Base-by-base conservation (phyloP, 1,140 invertebrate species). In the Globodera rostochiensis region DNA sequence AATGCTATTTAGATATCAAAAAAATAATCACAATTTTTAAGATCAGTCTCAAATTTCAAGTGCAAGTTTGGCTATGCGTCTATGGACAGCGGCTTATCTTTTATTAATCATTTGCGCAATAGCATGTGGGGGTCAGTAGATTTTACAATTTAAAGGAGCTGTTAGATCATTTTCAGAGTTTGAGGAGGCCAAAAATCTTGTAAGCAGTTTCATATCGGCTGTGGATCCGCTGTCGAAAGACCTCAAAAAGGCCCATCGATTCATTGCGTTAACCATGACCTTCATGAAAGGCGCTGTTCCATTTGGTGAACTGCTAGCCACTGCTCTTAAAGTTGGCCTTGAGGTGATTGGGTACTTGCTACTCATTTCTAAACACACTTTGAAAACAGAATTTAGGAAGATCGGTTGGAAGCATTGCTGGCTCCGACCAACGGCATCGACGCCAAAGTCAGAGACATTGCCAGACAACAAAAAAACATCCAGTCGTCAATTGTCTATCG, bases 161-260 rank as follows among this genome's bases (percentile, higher is more conserved):
- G n/a, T 4, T 21, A 6, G 15, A 69, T 21, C 1, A 36, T 36
- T 21, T 69, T 69, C 7, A 69, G 66, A 19, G n/a, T 69, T 69
- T 69, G 66, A 69, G 66, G 66, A 69, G 1, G 66, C 66, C 15
- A 69, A 69, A 19, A 3, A 69, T 69, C 7, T 69, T 69, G 7
- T 69, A 36, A 36, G 66, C 66, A 69, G 66, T 69, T 69, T 69
- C 66, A 69, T 2, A 36, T 69, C 66, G 7, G 66, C 3, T n/a
- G 66, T 69, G 66, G 3, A 3, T 21, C 66, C 66, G 7, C 15
- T 69, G 66, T 69, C 66, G 6, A 69, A 7, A 15, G n/a, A 69
- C 15, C 15, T 69, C 15, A 69, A 69, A 36, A 69, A 69, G 15
- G 66, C 66, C 66, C 66, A 69, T 69, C 66, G 66, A 9, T 69